phyloP scores from a whole-genome alignment of 2,888 invertebrate species.

The Agonopterix subpropinquella region DNA sequence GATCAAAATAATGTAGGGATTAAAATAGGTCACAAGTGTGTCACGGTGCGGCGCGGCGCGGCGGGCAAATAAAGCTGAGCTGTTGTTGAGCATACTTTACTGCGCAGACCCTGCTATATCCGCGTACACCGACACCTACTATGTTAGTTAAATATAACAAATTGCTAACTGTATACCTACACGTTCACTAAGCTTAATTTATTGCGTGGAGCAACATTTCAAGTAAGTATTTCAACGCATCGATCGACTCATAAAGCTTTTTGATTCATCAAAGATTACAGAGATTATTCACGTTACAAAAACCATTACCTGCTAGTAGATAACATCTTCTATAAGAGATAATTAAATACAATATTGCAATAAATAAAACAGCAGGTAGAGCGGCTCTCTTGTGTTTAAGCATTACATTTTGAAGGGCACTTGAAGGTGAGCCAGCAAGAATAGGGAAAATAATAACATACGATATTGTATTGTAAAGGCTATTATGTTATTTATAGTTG shows the following conservation, averaged over 20 bases:
- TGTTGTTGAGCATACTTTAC: not conserved
- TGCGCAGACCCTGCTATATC: not conserved
- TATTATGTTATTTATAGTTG: slow-evolving; percentile 3
- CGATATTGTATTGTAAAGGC: not conserved
- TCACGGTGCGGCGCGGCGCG: slow-evolving; percentile 14
- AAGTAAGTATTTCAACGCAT: no score
- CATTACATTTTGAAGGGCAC: slow-evolving; percentile 26
- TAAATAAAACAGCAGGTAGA: slow-evolving; percentile 20
- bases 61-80: slow-evolving; percentile 15
- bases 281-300: not conserved
- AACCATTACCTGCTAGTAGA: not conserved
- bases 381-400: slow-evolving; percentile 12
- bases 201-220: no score
- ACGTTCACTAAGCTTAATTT: no score
- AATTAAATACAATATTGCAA: slow-evolving; percentile 7
- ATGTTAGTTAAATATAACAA: no score
- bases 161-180: no score
- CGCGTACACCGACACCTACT: no score
- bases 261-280: not conserved
- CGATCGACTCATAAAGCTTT: no score
- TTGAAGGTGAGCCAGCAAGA: slow-evolving; percentile 40
- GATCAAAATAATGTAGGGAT: slow-evolving; percentile 30
- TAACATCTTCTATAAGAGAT: not conserved
- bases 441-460: slow-evolving; percentile 8
- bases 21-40: slow-evolving; percentile 50